Conservation (phyloP, 2,797 vertebrate species). For the Myotis pilosus region DNA sequence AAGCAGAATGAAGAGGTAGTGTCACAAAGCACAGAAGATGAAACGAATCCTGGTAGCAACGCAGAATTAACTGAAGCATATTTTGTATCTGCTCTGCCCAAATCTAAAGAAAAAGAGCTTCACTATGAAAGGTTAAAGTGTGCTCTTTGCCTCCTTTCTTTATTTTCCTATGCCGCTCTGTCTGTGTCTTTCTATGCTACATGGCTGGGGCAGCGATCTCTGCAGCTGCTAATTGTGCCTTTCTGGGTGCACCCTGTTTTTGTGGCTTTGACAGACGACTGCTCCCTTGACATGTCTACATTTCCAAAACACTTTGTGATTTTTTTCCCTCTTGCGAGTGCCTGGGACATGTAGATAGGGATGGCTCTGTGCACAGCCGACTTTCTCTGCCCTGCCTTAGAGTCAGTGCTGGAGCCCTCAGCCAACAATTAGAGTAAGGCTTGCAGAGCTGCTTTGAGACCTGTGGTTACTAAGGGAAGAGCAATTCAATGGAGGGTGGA, state of each 20-base stretch:
- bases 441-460: neutral
- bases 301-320: neutral
- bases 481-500: neutral
- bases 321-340: neutral
- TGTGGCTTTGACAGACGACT: neutral
- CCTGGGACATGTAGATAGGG: constrained; percentile 44
- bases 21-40: neutral
- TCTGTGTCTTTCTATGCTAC: neutral
- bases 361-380: neutral
- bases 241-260: neutral
- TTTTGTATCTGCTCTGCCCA: neutral
- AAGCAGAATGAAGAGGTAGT: neutral
- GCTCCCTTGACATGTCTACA: neutral
- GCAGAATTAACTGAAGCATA: neutral
- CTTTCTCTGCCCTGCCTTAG: neutral
- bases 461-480: neutral
- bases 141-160: neutral
- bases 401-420: neutral
- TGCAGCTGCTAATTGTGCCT: neutral
- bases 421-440: neutral
- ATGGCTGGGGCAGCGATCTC: neutral
- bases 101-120: neutral
- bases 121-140: neutral
- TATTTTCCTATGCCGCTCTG: neutral
- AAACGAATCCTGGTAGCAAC: neutral